Evolutionary conservation across 2,113 vertebrate genomes (phyloP), one percentile per base, ranked within the genome.

Genomic region (Columba livia): DNA sequence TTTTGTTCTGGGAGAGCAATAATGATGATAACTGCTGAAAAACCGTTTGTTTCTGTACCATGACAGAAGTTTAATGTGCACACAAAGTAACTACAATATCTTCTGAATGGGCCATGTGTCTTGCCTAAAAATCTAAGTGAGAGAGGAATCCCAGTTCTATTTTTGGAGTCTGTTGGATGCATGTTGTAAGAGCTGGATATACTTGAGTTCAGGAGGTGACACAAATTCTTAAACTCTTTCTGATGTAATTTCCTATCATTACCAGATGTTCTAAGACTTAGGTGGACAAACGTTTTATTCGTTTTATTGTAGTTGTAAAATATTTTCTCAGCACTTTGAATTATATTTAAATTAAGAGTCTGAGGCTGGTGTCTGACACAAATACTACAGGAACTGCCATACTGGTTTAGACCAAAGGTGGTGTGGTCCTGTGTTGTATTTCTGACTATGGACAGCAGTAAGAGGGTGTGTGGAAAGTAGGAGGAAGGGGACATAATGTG

Each of bases 31-130:
- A 36, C 12, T 57, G 29, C 57, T 67, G 56, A 60, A 86, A 84
- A 44, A 69, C 1, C 48, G 11, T 23, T 50, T 57, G 40, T 29
- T 89, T 84, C 56, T 88, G 5, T 60, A 36, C 7, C 0, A 0
- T 85, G 36, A 70, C 17, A 34, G 34, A 67, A 51, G 17, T 50
- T 89, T 71, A 38, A 32, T 26, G 11, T 79, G 42, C 26, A 20
- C 34, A 34, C 26, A 47, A 31, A 64, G n/a, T 61, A 86, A 48
- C 14, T 62, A 34, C 15, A 42, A 4, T 5, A 14, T 32, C 10
- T 64, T 54, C 38, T 60, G 56, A 60, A 15, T 3, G 47, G 11
- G 53, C 54, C 60, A 21, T 23, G 25, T 11, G 14, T 48, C 21
- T 14, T 67, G 23, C 26, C 50, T 42, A 19, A 81, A 89, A 54